A percentile compares a stretch with the other conserved stretches of the same genome.
phyloP scores from a whole-genome alignment of 92 coral and sea anemone species.

The Umimayanthus chanpuru region DNA sequence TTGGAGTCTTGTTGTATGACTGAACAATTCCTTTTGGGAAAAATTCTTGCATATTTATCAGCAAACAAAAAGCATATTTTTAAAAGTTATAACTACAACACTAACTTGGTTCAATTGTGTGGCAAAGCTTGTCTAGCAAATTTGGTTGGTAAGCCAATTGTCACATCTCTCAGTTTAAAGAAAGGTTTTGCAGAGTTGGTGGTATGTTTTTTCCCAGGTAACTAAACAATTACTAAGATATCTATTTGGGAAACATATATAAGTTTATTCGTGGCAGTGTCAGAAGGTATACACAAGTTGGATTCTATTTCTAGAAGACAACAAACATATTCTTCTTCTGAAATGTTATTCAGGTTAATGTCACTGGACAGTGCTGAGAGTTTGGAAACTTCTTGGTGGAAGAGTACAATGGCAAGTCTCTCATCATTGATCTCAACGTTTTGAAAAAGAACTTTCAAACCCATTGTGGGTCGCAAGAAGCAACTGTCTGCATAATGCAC shows the following conservation, averaged over 20 bases:
- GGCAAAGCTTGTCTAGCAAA: conserved; percentile 17
- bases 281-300: conserved; percentile 44
- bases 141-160: background rate
- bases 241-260: conserved; percentile 43
- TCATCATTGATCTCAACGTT: no score
- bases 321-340: conserved; percentile 46
- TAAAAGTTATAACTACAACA: conserved; percentile 14
- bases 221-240: conserved; percentile 4
- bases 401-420: no score
- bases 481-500: no score
- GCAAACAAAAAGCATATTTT: conserved; percentile 12
- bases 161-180: background rate
- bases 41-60: background rate
- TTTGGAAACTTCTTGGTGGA: no score
- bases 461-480: no score
- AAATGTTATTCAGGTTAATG: no score
- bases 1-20: background rate
- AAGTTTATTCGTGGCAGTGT: background rate
- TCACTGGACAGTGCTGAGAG: no score
- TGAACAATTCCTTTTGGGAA: background rate
- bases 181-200: conserved; percentile 5
- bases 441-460: no score
- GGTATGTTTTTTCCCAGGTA: background rate
- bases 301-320: conserved; percentile 49
- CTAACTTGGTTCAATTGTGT: no score